Percentiles rank a stretch among this genome's conserved stretches.
These are phyloP conservation scores for Crotalus adamanteus DNA, from an alignment of 2,797 vertebrate genomes.

Conservation along the genomic window DNA sequence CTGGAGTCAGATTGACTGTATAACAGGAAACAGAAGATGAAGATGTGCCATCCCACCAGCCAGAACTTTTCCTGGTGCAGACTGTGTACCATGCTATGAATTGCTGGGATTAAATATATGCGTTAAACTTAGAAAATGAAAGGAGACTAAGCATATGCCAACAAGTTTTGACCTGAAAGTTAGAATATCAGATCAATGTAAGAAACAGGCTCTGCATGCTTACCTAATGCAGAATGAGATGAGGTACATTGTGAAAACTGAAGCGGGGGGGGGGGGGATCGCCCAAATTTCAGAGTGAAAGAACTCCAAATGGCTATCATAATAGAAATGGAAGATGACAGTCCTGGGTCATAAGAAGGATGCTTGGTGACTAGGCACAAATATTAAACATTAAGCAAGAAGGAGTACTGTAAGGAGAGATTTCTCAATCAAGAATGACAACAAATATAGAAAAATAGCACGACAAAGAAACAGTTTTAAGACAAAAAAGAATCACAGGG, in stretches of 20 bases:
- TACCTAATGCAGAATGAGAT: background rate
- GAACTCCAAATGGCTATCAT: background rate
- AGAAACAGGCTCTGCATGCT: background rate
- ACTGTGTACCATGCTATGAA: background rate
- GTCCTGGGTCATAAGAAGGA: background rate
- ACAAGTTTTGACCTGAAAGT: background rate
- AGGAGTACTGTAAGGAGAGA: background rate
- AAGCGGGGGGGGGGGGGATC: background rate
- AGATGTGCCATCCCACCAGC: background rate
- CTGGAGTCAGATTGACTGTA: background rate
- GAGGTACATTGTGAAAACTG: background rate
- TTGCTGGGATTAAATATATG: background rate
- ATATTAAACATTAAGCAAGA: background rate
- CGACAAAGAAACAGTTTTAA: background rate
- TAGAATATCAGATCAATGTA: background rate
- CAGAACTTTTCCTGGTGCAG: background rate
- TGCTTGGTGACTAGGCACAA: background rate
- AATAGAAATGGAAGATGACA: background rate
- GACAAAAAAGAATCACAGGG: background rate
- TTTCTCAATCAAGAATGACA: background rate
- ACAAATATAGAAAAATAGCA: background rate
- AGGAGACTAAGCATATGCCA: background rate
- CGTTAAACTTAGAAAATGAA: background rate
- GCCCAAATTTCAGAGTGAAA: background rate
- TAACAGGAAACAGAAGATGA: background rate